Evolutionary conservation across 2,113 vertebrate genomes (phyloP).

Genomic region (Silurus asotus): DNA sequence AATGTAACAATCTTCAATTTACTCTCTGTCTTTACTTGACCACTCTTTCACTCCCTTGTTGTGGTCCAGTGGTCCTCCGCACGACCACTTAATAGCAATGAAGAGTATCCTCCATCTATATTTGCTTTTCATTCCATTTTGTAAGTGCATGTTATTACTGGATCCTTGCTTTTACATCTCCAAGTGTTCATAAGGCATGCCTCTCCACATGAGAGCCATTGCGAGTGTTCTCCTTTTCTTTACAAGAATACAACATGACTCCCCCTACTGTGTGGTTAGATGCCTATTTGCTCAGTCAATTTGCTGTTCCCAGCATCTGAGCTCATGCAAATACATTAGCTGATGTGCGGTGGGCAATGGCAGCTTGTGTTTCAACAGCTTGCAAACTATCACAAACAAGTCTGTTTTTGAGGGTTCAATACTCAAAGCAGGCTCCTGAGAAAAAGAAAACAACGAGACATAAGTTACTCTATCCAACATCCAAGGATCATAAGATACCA

Average conservation of each 20-base stretch:
- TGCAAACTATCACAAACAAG: slow-evolving; percentile 51
- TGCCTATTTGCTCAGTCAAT: slow-evolving; percentile 79
- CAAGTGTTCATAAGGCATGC: slow-evolving; percentile 65
- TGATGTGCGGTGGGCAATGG: slow-evolving; percentile 61
- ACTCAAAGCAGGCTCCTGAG: slow-evolving; percentile 43
- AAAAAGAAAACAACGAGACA: slow-evolving; percentile 30
- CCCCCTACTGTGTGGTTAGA: slow-evolving; percentile 76
- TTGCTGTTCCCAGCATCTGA: slow-evolving; percentile 74
- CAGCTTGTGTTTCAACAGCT: slow-evolving; percentile 51
- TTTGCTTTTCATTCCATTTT: slow-evolving; percentile 62
- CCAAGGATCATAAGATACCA: slow-evolving; percentile 24
- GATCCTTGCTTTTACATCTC: slow-evolving; percentile 59
- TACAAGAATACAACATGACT: slow-evolving; percentile 67
- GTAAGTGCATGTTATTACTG: slow-evolving; percentile 51
- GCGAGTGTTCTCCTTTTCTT: slow-evolving; percentile 65
- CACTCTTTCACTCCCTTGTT: slow-evolving; percentile 35
- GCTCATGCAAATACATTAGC: slow-evolving; percentile 72
- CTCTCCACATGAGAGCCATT: slow-evolving; percentile 63
- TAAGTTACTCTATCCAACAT: slow-evolving; percentile 22
- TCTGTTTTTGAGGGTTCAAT: slow-evolving; percentile 40
- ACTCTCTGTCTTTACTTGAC: slow-evolving; percentile 40
- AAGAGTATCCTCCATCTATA: slow-evolving; percentile 47
- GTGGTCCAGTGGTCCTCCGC: slow-evolving; percentile 32
- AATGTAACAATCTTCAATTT: slow-evolving; percentile 30
- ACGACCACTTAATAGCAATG: slow-evolving; percentile 40